Conservation (phyloP, 2,797 vertebrate genomes). For the Melanotaenia trifasciata region DNA sequence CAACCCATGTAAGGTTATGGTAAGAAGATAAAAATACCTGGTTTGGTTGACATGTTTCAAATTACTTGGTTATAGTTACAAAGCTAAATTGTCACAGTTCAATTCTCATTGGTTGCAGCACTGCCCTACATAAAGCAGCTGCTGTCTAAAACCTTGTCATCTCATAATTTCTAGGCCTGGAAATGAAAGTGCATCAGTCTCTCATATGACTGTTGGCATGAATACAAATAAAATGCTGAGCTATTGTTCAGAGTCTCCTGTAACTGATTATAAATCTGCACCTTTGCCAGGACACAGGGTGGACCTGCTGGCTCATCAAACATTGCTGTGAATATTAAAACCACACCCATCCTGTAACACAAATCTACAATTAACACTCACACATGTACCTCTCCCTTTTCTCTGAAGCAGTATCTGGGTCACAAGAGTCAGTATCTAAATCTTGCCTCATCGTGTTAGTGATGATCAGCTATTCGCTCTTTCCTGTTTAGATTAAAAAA, state of each 20-base stretch:
- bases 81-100: not conserved
- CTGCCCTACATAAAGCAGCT: no score
- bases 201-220: slow-evolving; percentile 2
- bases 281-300: slow-evolving; percentile 72
- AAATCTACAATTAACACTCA: slow-evolving; percentile 35
- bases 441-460: not conserved
- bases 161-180: not conserved
- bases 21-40: no score
- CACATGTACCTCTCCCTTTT: slow-evolving; percentile 10
- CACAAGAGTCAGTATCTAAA: slow-evolving; percentile 24
- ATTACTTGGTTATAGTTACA: no score
- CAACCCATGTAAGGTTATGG: no score
- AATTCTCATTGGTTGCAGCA: not conserved
- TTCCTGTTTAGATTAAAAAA: not conserved
- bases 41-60: no score
- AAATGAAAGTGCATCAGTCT: not conserved
- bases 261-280: slow-evolving; percentile 65
- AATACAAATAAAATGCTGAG: slow-evolving; percentile 9
- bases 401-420: slow-evolving; percentile 41
- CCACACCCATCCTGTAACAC: slow-evolving; percentile 59
- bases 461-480: slow-evolving; percentile 10
- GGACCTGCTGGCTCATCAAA: slow-evolving; percentile 77
- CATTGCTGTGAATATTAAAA: slow-evolving; percentile 45
- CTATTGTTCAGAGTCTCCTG: slow-evolving; percentile 56
- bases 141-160: not conserved